Evolutionary conservation across 2,797 vertebrate genomes (phyloP), one percentile per base, ranked within the genome.

Genomic region (Monodelphis domestica): DNA sequence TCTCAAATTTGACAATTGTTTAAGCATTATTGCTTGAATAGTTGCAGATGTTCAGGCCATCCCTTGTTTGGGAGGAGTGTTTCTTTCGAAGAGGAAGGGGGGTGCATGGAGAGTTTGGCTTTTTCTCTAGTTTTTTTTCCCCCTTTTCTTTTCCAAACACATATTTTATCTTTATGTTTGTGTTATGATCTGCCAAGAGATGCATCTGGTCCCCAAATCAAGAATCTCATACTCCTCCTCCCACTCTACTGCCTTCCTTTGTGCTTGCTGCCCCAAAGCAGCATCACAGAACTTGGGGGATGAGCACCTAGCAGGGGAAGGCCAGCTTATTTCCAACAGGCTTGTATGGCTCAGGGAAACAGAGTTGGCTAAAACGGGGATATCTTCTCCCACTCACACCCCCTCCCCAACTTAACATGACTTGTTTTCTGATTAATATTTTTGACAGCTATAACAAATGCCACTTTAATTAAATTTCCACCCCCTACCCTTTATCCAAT

Each of bases 131-230:
- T 59, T 91, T 38, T 50, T 91, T 55, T 56, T 90, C 87, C 70
- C 87, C 70, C 38, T 51, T 89, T 95, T 93, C 95, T 94, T 95
- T 91, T 84, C 12, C 90, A 95, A 95, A 95, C 94, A 97, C 96
- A 97, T 97, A 97, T 97, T 97, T 97, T 97, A 97, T 97, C 97
- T 97, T 97, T 96, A 97, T 97, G 96, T 97, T 97, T 97, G 95
- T 94, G 96, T 97, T 96, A 96, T 95, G 93, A 91, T 95, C 95
- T 97, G 97, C 97, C 97, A 97, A 97, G 94, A 96, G 97, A 97
- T 97, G 96, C 97, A 97, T 97, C 97, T 97, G 97, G 96, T 97
- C 96, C 95, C 96, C 97, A 97, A 97, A 97, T 97, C 96, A 96
- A 96, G 96, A 97, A 97, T 97, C 96, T 97, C 97, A 95, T 96